A percentile compares a stretch with the other conserved stretches of the same genome.
Evolutionary conservation across 64 coral and sea anemone species (phyloP).

Genomic region (Dendronephthya gigantea): DNA sequence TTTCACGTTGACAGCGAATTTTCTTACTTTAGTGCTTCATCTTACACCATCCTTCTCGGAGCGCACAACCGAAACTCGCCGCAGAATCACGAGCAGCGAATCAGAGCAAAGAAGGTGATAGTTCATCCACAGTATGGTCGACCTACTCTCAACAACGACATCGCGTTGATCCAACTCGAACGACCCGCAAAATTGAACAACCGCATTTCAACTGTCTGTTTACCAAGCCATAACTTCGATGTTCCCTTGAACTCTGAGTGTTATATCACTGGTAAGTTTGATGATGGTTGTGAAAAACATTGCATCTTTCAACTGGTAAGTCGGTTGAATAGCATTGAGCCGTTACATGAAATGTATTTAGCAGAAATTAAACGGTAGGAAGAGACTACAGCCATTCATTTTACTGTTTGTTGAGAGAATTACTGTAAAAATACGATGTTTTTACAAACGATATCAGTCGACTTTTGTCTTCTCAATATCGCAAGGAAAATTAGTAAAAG

Average conservation of each 20-base stretch:
- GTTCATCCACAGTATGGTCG: slow-evolving; percentile 14
- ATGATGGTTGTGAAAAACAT: neutral
- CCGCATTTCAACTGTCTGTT: slow-evolving; percentile 27
- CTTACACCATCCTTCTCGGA: slow-evolving; percentile 26
- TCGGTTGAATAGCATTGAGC: no score
- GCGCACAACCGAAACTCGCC: slow-evolving; percentile 18
- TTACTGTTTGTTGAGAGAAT: no score
- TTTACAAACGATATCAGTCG: no score
- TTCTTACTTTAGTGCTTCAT: neutral
- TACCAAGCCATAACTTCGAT: slow-evolving; percentile 10
- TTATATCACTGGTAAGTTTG: slow-evolving; percentile 29
- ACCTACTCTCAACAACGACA: slow-evolving; percentile 11
- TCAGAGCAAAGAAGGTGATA: neutral
- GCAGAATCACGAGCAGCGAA: slow-evolving; percentile 26
- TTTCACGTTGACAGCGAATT: neutral
- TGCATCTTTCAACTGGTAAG: no score
- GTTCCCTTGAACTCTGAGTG: slow-evolving; percentile 11
- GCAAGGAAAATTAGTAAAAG: no score
- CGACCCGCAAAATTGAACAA: slow-evolving; percentile 28
- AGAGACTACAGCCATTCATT: no score
- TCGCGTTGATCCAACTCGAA: slow-evolving; percentile 25
- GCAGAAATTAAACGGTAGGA: no score
- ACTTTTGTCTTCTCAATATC: no score
- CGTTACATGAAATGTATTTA: neutral
- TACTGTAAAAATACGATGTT: no score